Conservation (phyloP, 1,140 invertebrate genomes). For the Panonychus citri region DNA sequence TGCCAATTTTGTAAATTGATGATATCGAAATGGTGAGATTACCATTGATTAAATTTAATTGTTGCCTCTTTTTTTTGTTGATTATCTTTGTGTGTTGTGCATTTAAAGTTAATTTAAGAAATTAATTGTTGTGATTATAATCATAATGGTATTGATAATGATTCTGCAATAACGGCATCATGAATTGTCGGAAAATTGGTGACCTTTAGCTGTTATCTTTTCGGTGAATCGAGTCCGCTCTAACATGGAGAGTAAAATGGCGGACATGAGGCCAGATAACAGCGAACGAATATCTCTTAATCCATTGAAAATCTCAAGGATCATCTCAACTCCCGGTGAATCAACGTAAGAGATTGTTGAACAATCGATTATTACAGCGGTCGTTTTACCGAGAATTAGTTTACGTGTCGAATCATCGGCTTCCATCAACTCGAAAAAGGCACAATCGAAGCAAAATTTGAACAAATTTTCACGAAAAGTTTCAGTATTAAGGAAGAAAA, state of each 20-base stretch:
- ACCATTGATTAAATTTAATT: no score
- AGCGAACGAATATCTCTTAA: background rate
- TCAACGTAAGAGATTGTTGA: conserved; percentile 13
- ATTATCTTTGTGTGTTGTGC: no score
- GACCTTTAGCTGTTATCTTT: background rate
- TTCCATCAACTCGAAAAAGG: background rate
- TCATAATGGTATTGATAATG: background rate
- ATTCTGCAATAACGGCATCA: background rate
- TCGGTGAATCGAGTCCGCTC: background rate
- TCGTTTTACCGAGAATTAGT: background rate
- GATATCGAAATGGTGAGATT: no score
- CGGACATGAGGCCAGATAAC: background rate
- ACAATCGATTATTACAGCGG: conserved; percentile 15
- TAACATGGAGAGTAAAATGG: background rate
- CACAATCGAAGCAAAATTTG: conserved; percentile 14
- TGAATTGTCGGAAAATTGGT: background rate
- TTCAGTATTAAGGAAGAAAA: conserved; percentile 29
- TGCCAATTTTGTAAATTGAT: no score
- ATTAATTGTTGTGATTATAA: no score
- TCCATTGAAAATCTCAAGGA: conserved; percentile 9
- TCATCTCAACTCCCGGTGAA: conserved; percentile 11
- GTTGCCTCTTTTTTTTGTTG: no score
- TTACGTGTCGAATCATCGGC: background rate
- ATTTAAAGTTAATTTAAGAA: no score
- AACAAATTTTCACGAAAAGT: conserved; percentile 27